phyloP scores from a whole-genome alignment of 2,113 vertebrate species.

The Boleophthalmus pectinirostris region DNA sequence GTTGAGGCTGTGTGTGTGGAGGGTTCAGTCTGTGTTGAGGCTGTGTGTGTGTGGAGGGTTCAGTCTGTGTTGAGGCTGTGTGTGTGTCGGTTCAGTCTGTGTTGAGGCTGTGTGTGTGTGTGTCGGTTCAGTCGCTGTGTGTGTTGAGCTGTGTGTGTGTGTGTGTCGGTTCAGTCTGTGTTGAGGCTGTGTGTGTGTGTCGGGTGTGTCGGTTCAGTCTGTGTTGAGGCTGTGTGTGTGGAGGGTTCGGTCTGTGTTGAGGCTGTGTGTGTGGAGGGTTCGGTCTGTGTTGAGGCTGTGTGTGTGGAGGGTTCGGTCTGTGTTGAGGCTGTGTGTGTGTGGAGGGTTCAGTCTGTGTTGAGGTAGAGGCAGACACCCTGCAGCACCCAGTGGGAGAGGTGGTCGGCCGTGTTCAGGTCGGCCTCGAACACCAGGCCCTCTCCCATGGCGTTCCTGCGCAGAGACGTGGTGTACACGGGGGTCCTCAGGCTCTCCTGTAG shows the following conservation, averaged over 20 bases:
- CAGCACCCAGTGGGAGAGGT: constrained; percentile 93
- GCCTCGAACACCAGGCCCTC: constrained; percentile 92
- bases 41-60: background rate
- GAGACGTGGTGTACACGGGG: constrained; percentile 91
- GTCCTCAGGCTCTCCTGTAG: constrained; percentile 88
- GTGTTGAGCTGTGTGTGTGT: too few relatives aligned
- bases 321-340: too few relatives aligned
- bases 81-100: too few relatives aligned
- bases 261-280: background rate
- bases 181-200: too few relatives aligned
- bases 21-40: constrained; percentile 67
- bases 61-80: too few relatives aligned
- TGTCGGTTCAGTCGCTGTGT: too few relatives aligned
- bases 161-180: constrained; percentile 63
- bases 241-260: too few relatives aligned
- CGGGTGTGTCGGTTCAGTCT: too few relatives aligned
- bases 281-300: constrained; percentile 67
- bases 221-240: too few relatives aligned
- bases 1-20: background rate
- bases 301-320: constrained; percentile 38
- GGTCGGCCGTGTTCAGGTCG: constrained; percentile 84
- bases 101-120: too few relatives aligned
- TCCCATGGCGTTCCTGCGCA: constrained; percentile 90
- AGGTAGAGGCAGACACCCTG: constrained; percentile 90
- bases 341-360: too few relatives aligned